Evolutionary conservation across 2,888 invertebrate genomes (phyloP).

Genomic region (Spatulosminthurus flaviceps): DNA sequence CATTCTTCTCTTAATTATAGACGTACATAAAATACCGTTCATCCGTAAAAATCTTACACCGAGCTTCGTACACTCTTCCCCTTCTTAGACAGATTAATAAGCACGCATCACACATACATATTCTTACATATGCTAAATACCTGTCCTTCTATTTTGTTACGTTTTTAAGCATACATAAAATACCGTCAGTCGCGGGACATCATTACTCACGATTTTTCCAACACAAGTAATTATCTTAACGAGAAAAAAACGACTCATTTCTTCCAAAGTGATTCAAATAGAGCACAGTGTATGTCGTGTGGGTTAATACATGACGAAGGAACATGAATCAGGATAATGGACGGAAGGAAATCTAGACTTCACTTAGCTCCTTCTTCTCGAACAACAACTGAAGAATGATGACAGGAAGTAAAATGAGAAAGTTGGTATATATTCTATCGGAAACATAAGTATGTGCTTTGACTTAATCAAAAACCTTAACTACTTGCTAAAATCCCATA

Average conservation of each 20-base stretch:
- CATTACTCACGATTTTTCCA: slow-evolving; percentile 2
- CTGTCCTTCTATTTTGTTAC: no score
- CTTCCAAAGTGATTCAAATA: background rate
- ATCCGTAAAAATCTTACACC: no score
- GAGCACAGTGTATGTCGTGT: background rate
- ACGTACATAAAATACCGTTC: no score
- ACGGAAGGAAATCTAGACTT: slow-evolving; percentile 18
- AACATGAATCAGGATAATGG: background rate
- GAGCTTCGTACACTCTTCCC: no score
- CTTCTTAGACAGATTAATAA: no score
- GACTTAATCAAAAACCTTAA: background rate
- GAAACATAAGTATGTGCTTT: slow-evolving; percentile 2
- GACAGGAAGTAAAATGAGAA: slow-evolving; percentile 11
- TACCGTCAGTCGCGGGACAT: background rate
- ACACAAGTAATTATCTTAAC: background rate
- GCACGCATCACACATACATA: no score
- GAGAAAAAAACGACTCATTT: background rate
- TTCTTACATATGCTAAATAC: no score
- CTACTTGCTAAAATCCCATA: background rate
- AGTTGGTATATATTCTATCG: background rate
- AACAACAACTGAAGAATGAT: background rate
- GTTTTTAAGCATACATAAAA: no score
- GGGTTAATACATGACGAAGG: background rate
- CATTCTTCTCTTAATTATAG: no score
- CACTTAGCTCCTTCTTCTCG: background rate